Percentiles rank a stretch among this genome's conserved stretches.
Conservation (phyloP, 2,113 vertebrate genomes). For the Caranx ignobilis region DNA sequence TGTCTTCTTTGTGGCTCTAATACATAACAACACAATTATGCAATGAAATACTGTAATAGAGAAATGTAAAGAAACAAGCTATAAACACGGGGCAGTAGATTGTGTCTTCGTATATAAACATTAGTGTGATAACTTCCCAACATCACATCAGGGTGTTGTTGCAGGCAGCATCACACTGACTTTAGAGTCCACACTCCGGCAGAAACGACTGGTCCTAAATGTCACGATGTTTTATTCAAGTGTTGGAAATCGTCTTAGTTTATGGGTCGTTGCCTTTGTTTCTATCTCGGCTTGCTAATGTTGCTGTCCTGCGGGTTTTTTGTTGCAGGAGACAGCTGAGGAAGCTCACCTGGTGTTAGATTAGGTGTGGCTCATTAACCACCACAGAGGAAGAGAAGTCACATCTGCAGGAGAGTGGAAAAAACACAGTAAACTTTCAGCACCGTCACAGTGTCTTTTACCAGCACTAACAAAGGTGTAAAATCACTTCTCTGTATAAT, state of each 20-base stretch:
- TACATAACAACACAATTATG: not conserved
- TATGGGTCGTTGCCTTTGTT: conserved; percentile 15
- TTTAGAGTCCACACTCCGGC: not conserved
- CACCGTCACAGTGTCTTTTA: not conserved
- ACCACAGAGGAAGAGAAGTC: conserved; percentile 1
- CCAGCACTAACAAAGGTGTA: too few species aligned
- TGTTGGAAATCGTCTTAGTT: not conserved
- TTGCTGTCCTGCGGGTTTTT: conserved; percentile 3
- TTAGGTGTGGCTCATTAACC: conserved; percentile 40
- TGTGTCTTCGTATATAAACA: too few species aligned
- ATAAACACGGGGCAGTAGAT: too few species aligned
- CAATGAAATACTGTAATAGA: not conserved
- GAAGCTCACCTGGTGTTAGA: conserved; percentile 37
- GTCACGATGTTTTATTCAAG: conserved; percentile 14
- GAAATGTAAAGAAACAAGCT: not conserved
- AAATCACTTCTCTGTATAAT: not conserved
- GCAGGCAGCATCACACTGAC: not conserved
- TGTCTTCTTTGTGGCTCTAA: too few species aligned
- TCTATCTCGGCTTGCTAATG: not conserved
- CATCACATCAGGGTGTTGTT: too few species aligned
- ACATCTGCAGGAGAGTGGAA: conserved; percentile 9
- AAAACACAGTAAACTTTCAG: not conserved
- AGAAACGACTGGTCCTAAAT: not conserved
- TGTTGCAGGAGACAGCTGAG: not conserved
- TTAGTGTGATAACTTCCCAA: too few species aligned